Conservation (phyloP, 2,888 invertebrate species). For the Scaptomyza parva region DNA sequence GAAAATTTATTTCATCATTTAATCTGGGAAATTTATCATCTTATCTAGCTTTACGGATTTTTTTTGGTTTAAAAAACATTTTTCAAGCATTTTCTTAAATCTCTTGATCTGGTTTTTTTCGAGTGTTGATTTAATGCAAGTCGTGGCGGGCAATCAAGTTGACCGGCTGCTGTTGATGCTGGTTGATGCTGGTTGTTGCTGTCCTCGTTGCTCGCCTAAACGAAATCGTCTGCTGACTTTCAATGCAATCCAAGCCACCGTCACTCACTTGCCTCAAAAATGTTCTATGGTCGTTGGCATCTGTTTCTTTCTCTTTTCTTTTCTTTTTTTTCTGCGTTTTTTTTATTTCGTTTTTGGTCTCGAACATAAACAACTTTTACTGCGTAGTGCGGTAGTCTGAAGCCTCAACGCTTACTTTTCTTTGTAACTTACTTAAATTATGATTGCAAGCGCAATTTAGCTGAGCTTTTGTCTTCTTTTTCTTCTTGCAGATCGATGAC, state of each 20-base stretch:
- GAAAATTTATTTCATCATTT: no score
- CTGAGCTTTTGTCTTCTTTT: constrained; percentile 18
- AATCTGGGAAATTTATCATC: no score
- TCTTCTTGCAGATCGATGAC: constrained; percentile 93
- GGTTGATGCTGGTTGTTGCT: not conserved
- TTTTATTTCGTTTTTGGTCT: constrained; percentile 6
- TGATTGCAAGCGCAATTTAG: constrained; percentile 57
- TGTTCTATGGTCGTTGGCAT: constrained; percentile 66
- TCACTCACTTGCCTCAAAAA: constrained; percentile 54
- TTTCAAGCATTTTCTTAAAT: not conserved
- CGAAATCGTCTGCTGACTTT: constrained; percentile 72
- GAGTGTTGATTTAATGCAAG: constrained; percentile 7
- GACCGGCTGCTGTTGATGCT: constrained; percentile 9
- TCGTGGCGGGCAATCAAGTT: constrained; percentile 56
- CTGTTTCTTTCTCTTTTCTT: constrained; percentile 66
- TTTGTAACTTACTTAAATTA: constrained; percentile 66
- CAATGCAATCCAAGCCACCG: constrained; percentile 57
- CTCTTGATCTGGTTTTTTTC: not conserved
- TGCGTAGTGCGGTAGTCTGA: constrained; percentile 59
- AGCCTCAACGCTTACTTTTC: constrained; percentile 59
- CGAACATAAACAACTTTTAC: constrained; percentile 77
- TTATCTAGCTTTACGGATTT: not conserved
- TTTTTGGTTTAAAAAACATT: not conserved
- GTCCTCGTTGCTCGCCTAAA: constrained; percentile 62
- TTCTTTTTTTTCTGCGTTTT: not conserved